Conservation (phyloP, 2,888 invertebrate species). For the Falcaria lacertinaria region DNA sequence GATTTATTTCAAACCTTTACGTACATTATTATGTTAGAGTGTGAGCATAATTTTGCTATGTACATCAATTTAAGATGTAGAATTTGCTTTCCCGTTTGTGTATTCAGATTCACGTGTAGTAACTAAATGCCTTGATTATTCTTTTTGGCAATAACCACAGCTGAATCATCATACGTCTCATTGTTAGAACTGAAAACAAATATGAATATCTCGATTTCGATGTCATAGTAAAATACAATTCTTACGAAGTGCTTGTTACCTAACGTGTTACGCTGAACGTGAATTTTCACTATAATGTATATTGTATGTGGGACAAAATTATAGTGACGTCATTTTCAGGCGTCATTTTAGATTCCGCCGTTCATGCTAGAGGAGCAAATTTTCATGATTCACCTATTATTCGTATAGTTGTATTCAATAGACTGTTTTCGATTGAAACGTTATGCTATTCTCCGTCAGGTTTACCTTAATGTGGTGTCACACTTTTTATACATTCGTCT, state of each 20-base stretch:
- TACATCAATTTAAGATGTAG: background rate
- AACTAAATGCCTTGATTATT: slow-evolving; percentile 7
- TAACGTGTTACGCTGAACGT: background rate
- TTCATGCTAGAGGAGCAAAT: background rate
- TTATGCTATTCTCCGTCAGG: slow-evolving; percentile 21
- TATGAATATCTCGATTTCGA: background rate
- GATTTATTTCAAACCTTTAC: background rate
- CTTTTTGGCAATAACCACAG: slow-evolving; percentile 3
- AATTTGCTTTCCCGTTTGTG: slow-evolving; percentile 33
- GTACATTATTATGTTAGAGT: background rate
- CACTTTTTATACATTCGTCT: slow-evolving; percentile 26
- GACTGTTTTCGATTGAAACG: background rate
- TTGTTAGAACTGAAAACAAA: background rate
- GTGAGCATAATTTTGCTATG: background rate
- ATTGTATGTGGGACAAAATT: slow-evolving; percentile 2
- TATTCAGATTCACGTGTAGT: slow-evolving; percentile 20
- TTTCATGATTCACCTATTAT: background rate
- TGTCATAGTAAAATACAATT: background rate
- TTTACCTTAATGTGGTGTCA: slow-evolving; percentile 42
- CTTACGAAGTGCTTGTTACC: background rate
- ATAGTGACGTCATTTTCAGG: slow-evolving; percentile 6
- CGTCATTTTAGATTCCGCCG: slow-evolving; percentile 5
- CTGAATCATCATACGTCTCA: background rate
- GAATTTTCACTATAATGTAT: background rate
- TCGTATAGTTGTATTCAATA: background rate